A percentile compares a stretch with the other conserved stretches of the same genome.
These are phyloP conservation scores for Jordanella pulchra DNA, from an alignment of 2,797 vertebrate species.

Conservation along the genomic window DNA sequence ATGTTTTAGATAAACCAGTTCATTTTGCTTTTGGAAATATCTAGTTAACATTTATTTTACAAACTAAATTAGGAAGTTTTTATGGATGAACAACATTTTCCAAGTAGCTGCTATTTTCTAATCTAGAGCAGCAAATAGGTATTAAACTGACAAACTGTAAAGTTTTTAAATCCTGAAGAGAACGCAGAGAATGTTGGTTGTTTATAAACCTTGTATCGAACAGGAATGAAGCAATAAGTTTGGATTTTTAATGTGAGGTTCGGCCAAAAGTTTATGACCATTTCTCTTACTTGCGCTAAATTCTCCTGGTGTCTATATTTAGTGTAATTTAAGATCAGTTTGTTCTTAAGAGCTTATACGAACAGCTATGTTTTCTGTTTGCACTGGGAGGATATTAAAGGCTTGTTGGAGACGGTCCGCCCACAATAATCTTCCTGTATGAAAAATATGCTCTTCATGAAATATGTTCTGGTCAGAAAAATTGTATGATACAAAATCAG, in stretches of 20 bases:
- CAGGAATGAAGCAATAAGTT: background rate
- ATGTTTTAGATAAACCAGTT: background rate
- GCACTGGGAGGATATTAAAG: background rate
- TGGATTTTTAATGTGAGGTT: background rate
- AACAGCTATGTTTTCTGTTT: background rate
- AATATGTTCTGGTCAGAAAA: background rate
- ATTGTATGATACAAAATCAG: background rate
- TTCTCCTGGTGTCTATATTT: background rate
- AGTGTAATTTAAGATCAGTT: background rate
- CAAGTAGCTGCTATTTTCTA: background rate
- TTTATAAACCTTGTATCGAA: background rate
- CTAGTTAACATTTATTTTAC: background rate
- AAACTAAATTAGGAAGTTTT: background rate
- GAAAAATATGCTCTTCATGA: background rate
- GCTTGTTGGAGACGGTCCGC: background rate
- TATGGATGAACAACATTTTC: background rate
- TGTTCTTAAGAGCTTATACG: background rate
- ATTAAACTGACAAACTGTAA: background rate
- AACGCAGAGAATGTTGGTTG: too few relatives aligned
- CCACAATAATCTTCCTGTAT: background rate
- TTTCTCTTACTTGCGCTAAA: background rate
- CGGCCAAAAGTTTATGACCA: background rate
- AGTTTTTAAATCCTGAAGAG: slow-evolving; percentile 1
- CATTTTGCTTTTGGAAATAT: background rate
- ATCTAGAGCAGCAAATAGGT: background rate